A percentile compares a stretch with the other conserved stretches of the same genome.
Conservation (phyloP, 2,888 invertebrate genomes). For the Ectemnius continuus region DNA sequence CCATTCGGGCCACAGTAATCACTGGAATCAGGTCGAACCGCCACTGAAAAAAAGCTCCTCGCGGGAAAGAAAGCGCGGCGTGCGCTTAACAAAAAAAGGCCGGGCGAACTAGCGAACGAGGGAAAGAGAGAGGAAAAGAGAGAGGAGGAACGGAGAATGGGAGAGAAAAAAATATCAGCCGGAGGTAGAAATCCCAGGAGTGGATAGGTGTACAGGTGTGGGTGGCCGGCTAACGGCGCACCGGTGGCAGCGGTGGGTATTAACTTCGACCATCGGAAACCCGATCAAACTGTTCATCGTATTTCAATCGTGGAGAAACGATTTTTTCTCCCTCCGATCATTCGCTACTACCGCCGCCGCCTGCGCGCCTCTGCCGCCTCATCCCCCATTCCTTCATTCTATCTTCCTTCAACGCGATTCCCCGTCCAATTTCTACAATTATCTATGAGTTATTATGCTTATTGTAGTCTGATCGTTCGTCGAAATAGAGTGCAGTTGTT, state of each 20-base stretch:
- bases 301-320: slow-evolving; percentile 44
- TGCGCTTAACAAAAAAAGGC: slow-evolving; percentile 7
- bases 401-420: neutral
- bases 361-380: slow-evolving; percentile 1
- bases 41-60: neutral
- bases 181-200: slow-evolving; percentile 39
- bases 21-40: slow-evolving; percentile 8
- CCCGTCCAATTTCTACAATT: no score
- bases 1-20: slow-evolving; percentile 4
- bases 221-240: slow-evolving; percentile 27
- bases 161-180: neutral
- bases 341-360: slow-evolving; percentile 1
- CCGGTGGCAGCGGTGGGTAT: slow-evolving; percentile 36
- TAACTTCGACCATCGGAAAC: slow-evolving; percentile 44
- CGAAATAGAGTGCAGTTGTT: no score
- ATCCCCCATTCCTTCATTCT: slow-evolving; percentile 1
- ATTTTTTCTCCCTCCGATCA: slow-evolving; percentile 23
- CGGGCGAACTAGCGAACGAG: slow-evolving; percentile 6
- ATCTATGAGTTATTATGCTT: no score
- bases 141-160: no score
- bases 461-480: no score
- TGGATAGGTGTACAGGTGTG: slow-evolving; percentile 32
- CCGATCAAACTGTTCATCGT: slow-evolving; percentile 45
- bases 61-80: slow-evolving; percentile 16
- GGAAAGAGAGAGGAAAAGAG: no score